phyloP scores from a whole-genome alignment of 2,113 vertebrate genomes.

The Tyto alba region DNA sequence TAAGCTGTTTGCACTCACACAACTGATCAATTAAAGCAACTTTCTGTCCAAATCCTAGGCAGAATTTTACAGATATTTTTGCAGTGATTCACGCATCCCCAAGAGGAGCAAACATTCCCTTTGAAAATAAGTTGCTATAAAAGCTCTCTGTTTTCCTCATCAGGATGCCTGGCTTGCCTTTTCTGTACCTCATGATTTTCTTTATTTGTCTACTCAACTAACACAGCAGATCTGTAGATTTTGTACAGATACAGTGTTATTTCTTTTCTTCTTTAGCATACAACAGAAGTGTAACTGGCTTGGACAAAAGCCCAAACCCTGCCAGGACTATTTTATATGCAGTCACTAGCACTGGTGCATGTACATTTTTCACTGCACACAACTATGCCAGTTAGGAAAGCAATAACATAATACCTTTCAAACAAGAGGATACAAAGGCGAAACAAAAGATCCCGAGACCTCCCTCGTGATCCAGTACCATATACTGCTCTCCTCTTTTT shows the following conservation, averaged over 20 bases:
- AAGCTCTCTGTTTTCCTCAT: neutral
- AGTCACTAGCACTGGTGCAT: neutral
- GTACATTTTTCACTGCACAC: neutral
- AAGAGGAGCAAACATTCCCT: neutral
- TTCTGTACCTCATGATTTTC: neutral
- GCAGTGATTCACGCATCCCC: neutral
- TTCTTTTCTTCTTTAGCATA: neutral
- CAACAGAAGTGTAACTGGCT: neutral
- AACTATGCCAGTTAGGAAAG: neutral
- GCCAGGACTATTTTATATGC: neutral
- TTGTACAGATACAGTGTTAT: neutral
- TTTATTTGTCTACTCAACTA: neutral
- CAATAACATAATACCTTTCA: neutral
- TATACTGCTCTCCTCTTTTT: neutral
- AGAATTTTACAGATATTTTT: constrained; percentile 1
- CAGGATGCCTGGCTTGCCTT: neutral
- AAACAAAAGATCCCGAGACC: neutral
- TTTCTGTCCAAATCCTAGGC: neutral
- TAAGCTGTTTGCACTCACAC: neutral
- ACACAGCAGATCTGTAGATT: neutral
- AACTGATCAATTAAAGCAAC: neutral
- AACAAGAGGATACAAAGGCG: neutral
- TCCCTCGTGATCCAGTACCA: neutral
- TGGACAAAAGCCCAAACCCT: neutral
- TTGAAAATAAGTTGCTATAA: neutral